Evolutionary conservation across 2,888 invertebrate species (phyloP).

Genomic region (Drosophila dives): DNA sequence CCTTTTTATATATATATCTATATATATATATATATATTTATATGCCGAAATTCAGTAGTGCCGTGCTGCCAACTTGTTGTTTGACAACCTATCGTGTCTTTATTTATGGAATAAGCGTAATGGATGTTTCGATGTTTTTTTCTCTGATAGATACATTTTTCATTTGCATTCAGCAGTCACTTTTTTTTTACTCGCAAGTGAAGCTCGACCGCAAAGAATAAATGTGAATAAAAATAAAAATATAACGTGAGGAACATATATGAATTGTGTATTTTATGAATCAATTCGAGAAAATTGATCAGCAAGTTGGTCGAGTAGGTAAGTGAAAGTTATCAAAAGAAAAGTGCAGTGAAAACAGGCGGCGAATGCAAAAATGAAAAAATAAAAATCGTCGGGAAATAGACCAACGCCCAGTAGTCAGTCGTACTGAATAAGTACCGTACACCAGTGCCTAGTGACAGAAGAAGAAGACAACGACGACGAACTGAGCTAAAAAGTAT

Average conservation of each 20-base stretch:
- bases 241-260: conserved; percentile 60
- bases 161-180: conserved; percentile 60
- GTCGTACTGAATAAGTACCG: conserved; percentile 21
- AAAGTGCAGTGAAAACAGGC: conserved; percentile 45
- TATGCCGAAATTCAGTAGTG: neutral
- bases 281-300: conserved; percentile 68
- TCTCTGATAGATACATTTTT: conserved; percentile 72
- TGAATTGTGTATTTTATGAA: conserved; percentile 70
- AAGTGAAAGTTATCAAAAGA: conserved; percentile 55
- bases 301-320: conserved; percentile 68
- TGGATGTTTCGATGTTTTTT: conserved; percentile 33
- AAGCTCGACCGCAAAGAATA: conserved; percentile 73
- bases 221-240: conserved; percentile 60
- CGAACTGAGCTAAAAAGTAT: conserved; percentile 59
- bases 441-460: conserved; percentile 26
- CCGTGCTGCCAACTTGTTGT: conserved; percentile 32
- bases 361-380: conserved; percentile 50
- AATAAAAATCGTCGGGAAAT: conserved; percentile 45
- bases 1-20: neutral
- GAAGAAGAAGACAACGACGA: conserved; percentile 42
- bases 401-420: conserved; percentile 71
- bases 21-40: neutral
- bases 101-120: too few species aligned
- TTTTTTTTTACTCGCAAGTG: conserved; percentile 73
- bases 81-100: conserved; percentile 4